Conservation (phyloP, 2,113 vertebrate genomes). For the Pholis gunnellus region DNA sequence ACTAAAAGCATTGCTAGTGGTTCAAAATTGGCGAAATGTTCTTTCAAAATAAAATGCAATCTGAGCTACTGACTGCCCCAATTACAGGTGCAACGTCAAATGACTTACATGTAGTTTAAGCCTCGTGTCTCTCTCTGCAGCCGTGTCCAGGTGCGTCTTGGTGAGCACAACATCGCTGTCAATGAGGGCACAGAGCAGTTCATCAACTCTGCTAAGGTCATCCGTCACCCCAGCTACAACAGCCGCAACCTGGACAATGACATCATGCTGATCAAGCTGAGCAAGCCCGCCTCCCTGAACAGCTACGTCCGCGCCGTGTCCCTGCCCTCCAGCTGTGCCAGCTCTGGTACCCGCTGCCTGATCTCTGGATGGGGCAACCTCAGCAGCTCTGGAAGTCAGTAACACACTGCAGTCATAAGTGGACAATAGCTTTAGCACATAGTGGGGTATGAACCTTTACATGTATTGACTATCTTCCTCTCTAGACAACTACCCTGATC, state of each 20-base stretch:
- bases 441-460: background rate
- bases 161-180: constrained; percentile 85
- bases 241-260: constrained; percentile 85
- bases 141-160: constrained; percentile 81
- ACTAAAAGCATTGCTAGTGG: background rate
- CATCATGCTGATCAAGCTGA: constrained; percentile 91
- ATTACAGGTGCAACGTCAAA: background rate
- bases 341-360: constrained; percentile 84
- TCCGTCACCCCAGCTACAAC: constrained; percentile 82
- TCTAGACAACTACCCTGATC: constrained; percentile 83
- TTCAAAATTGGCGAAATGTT: background rate
- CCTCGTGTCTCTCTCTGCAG: constrained; percentile 52
- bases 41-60: background rate
- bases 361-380: constrained; percentile 93
- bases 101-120: background rate
- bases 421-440: background rate
- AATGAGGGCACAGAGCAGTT: constrained; percentile 84
- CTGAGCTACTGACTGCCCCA: background rate
- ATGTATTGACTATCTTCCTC: background rate
- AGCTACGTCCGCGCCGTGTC: constrained; percentile 79
- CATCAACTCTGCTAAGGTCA: constrained; percentile 70
- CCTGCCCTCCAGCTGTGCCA: constrained; percentile 82
- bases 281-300: constrained; percentile 71
- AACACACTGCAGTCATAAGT: background rate
- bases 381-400: constrained; percentile 81